phyloP scores from a whole-genome alignment of 1,140 invertebrate genomes.

The Rhizoglyphus robini region DNA sequence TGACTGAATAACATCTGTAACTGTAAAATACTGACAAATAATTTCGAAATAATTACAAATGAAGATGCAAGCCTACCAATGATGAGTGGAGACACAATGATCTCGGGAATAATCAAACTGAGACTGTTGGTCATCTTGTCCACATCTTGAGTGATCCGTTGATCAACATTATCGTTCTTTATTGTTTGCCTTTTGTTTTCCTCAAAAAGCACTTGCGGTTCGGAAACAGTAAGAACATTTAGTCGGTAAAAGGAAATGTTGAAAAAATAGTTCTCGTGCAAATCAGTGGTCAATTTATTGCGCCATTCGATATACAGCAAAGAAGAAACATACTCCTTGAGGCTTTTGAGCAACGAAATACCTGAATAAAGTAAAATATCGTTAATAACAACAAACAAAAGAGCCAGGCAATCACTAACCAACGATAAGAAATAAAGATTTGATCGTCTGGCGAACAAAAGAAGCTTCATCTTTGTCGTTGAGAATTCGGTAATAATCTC shows the following conservation, averaged over 20 bases:
- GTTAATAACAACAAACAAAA: neutral
- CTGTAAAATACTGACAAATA: constrained; percentile 33
- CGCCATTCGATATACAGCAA: constrained; percentile 40
- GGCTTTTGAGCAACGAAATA: constrained; percentile 38
- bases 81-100: constrained; percentile 43
- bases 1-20: constrained; percentile 34
- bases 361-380: constrained; percentile 17
- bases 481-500: constrained; percentile 40
- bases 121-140: constrained; percentile 39
- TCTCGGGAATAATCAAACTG: constrained; percentile 36
- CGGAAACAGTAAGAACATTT: constrained; percentile 36
- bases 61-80: constrained; percentile 39
- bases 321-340: constrained; percentile 34
- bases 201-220: neutral
- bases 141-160: constrained; percentile 46
- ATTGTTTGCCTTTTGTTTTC: neutral
- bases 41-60: neutral
- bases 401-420: constrained; percentile 18
- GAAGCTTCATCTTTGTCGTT: constrained; percentile 36
- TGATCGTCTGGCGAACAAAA: constrained; percentile 34
- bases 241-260: constrained; percentile 39
- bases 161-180: constrained; percentile 43
- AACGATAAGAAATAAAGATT: constrained; percentile 34
- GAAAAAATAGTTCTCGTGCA: constrained; percentile 41
- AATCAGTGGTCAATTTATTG: constrained; percentile 32